Conservation (phyloP, 1,140 invertebrate species). For the Diorhabda carinulata region DNA sequence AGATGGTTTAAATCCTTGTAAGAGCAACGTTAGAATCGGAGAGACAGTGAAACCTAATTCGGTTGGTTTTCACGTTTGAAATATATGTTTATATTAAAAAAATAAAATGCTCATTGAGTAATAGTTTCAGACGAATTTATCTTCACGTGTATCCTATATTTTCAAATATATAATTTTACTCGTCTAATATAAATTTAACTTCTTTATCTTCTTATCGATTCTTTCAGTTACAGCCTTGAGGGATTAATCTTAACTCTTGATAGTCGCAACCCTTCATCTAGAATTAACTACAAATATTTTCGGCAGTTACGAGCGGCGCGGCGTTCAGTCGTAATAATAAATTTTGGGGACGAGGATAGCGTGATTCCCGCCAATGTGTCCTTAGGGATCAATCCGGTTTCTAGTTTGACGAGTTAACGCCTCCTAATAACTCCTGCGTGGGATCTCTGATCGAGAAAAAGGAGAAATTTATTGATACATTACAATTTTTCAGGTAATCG, state of each 20-base stretch:
- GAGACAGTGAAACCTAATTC: too few species aligned
- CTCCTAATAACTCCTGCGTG: neutral
- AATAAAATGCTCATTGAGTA: too few species aligned
- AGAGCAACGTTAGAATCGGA: too few species aligned
- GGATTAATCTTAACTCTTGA: neutral
- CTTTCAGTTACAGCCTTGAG: too few species aligned
- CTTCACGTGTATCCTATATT: too few species aligned
- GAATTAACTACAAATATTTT: neutral
- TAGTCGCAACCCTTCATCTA: neutral
- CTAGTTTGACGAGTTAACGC: neutral
- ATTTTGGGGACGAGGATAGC: neutral
- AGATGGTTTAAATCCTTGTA: too few species aligned
- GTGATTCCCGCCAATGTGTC: neutral
- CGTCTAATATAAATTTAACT: too few species aligned
- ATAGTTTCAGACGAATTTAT: too few species aligned
- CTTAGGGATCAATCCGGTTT: neutral
- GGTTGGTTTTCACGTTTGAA: too few species aligned
- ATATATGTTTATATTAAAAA: too few species aligned
- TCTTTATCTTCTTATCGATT: too few species aligned
- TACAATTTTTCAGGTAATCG: neutral
- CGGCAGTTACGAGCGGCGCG: neutral
- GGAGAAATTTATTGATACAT: neutral
- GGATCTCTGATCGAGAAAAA: neutral
- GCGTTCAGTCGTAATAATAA: neutral
- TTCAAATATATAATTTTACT: too few species aligned